Conservation (phyloP, 2,888 invertebrate genomes). For the Hololepta plana region DNA sequence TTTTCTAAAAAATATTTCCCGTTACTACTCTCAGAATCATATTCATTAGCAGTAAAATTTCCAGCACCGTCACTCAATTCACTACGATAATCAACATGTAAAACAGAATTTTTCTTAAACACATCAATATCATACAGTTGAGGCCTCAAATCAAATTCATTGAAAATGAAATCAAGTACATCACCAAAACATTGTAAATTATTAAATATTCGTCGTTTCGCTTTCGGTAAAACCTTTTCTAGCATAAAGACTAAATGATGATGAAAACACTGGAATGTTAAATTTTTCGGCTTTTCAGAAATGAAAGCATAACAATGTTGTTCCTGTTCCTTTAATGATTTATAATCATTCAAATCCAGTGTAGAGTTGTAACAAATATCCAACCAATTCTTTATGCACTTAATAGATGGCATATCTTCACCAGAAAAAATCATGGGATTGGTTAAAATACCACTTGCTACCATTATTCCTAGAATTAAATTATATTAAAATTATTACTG, state of each 20-base stretch:
- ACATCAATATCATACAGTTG: conserved; percentile 16
- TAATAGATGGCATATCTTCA: conserved; percentile 42
- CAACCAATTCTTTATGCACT: conserved; percentile 71
- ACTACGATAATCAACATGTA: conserved; percentile 18
- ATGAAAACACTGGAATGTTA: conserved; percentile 75
- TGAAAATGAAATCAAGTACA: conserved; percentile 50
- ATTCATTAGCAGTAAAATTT: no score
- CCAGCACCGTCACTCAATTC: no score
- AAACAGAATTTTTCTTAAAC: conserved; percentile 13
- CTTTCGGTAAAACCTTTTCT: conserved; percentile 57
- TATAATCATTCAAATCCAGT: conserved; percentile 15
- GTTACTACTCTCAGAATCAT: no score
- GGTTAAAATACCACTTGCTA: conserved; percentile 71
- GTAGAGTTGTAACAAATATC: conserved; percentile 40
- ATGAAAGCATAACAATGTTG: conserved; percentile 12
- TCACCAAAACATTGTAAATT: conserved; percentile 45
- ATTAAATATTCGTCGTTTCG: conserved; percentile 63
- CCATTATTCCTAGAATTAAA: conserved; percentile 55
- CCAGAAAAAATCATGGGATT: conserved; percentile 87
- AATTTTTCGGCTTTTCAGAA: conserved; percentile 34
- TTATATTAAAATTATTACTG: conserved; percentile 2
- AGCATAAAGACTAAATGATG: conserved; percentile 95
- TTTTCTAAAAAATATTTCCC: no score
- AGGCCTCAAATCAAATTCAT: conserved; percentile 34
- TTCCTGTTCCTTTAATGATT: conserved; percentile 4